Percentiles rank a stretch among this genome's conserved stretches.
Evolutionary conservation across 1,140 invertebrate species (phyloP).

Genomic region (Frieseomelitta varia): DNA sequence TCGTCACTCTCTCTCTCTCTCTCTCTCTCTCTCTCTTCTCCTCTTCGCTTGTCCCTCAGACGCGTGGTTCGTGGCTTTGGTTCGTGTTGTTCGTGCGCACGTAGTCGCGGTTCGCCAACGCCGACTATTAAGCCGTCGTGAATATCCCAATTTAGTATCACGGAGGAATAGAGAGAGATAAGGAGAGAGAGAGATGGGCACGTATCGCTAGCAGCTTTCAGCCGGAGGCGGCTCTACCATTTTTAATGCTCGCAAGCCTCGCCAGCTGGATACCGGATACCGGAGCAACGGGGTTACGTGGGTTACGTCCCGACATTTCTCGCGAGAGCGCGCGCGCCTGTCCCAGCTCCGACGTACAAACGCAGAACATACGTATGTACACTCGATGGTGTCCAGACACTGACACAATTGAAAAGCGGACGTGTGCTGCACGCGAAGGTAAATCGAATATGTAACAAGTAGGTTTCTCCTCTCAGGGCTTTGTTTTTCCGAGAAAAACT

Average conservation of each 20-base stretch:
- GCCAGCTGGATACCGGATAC: constrained; percentile 20
- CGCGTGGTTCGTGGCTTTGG: neutral
- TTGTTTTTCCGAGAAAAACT: neutral
- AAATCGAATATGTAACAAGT: neutral
- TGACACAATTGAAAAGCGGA: neutral
- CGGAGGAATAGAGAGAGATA: neutral
- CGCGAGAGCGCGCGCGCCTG: constrained; percentile 6
- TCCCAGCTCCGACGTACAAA: neutral
- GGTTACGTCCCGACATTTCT: constrained; percentile 12
- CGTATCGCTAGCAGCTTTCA: constrained; percentile 17
- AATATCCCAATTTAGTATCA: constrained; percentile 56
- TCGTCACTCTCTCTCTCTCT: constrained; percentile 1
- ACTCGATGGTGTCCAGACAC: neutral
- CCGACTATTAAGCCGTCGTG: constrained; percentile 51
- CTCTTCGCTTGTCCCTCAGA: neutral
- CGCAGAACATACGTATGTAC: neutral
- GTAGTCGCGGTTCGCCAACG: neutral
- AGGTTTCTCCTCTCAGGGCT: neutral
- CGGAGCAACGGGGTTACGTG: constrained; percentile 25
- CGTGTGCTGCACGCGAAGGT: neutral
- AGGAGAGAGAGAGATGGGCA: neutral
- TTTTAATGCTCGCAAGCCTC: constrained; percentile 44
- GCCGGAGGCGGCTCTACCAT: constrained; percentile 25
- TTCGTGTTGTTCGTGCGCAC: neutral
- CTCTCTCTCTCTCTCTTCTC: too few relatives aligned